A percentile compares a stretch with the other conserved stretches of the same genome.
Conservation (phyloP, 2,888 invertebrate genomes). For the Drosophila monieri region DNA sequence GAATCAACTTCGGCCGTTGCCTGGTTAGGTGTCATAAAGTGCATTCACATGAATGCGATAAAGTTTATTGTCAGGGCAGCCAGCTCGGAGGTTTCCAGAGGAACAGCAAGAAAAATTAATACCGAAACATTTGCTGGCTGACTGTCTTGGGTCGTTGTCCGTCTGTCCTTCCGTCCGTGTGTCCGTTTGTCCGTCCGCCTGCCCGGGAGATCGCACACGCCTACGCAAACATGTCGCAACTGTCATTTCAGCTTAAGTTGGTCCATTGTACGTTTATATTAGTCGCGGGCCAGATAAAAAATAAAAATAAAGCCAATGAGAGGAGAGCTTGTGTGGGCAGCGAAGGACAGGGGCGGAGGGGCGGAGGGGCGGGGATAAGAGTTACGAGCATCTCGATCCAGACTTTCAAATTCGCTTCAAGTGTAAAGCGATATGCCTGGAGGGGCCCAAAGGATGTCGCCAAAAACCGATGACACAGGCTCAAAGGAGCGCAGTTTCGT, state of each 20-base stretch:
- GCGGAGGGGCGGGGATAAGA: conserved; percentile 50
- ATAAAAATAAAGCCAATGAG: conserved; percentile 35
- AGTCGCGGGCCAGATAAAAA: conserved; percentile 74
- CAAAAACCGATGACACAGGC: conserved; percentile 67
- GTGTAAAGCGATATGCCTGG: conserved; percentile 74
- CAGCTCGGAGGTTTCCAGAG: conserved; percentile 35
- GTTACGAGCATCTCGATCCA: conserved; percentile 71
- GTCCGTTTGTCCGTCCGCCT: conserved; percentile 45
- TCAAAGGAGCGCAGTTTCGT: conserved; percentile 39
- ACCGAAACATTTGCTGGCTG: conserved; percentile 69
- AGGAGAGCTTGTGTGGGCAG: conserved; percentile 45
- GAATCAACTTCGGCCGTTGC: conserved; percentile 26
- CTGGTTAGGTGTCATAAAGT: conserved; percentile 78
- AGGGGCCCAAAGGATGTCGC: conserved; percentile 60
- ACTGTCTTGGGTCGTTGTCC: conserved; percentile 35
- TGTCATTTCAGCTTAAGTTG: conserved; percentile 83
- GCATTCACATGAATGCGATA: conserved; percentile 79
- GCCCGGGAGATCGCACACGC: conserved; percentile 79
- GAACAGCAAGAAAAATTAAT: conserved; percentile 75
- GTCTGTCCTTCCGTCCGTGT: conserved; percentile 26
- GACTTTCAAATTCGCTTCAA: conserved; percentile 79
- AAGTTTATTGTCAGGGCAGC: conserved; percentile 78
- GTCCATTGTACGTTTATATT: conserved; percentile 83
- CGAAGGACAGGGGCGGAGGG: conserved; percentile 16
- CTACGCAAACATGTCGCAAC: conserved; percentile 82